phyloP scores from a whole-genome alignment of 2,888 invertebrate species.

The Phalangium opilio region DNA sequence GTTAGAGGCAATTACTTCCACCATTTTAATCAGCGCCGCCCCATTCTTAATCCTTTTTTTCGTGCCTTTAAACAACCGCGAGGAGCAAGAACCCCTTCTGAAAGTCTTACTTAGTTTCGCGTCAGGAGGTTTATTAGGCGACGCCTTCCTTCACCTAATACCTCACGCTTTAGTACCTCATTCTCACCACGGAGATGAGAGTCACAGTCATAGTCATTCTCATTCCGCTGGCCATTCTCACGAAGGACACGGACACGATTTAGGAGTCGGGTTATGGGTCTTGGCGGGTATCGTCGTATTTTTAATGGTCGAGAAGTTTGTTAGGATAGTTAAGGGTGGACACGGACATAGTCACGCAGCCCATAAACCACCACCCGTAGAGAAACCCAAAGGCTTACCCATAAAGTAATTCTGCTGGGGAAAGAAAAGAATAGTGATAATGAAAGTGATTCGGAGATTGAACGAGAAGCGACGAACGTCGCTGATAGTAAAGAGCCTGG shows the following conservation, averaged over 20 bases:
- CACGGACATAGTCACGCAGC: constrained; percentile 59
- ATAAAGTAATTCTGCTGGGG: constrained; percentile 11
- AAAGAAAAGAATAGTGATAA: constrained; percentile 10
- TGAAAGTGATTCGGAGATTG: constrained; percentile 4
- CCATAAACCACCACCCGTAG: constrained; percentile 20
- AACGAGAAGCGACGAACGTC: constrained; percentile 6
- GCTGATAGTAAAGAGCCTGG: constrained; percentile 13
- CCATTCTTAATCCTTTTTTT: constrained; percentile 85
- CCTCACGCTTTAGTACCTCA: constrained; percentile 57
- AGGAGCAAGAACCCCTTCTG: constrained; percentile 65
- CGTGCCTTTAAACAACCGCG: constrained; percentile 75
- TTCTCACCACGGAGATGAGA: constrained; percentile 31
- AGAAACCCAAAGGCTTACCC: constrained; percentile 2
- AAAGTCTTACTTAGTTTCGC: constrained; percentile 86
- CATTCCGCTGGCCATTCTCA: constrained; percentile 39
- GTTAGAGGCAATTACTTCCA: constrained; percentile 72
- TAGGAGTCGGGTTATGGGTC: constrained; percentile 86
- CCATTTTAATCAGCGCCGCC: constrained; percentile 81
- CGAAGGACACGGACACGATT: constrained; percentile 41
- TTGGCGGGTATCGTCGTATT: constrained; percentile 83
- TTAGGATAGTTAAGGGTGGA: constrained; percentile 69
- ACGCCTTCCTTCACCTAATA: constrained; percentile 95
- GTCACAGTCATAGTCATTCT: constrained; percentile 24
- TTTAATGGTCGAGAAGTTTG: constrained; percentile 79
- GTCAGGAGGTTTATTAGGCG: constrained; percentile 87